These are phyloP conservation scores for Cephus runcator DNA, from an alignment of 2,888 invertebrate species.

Conservation along the genomic window DNA sequence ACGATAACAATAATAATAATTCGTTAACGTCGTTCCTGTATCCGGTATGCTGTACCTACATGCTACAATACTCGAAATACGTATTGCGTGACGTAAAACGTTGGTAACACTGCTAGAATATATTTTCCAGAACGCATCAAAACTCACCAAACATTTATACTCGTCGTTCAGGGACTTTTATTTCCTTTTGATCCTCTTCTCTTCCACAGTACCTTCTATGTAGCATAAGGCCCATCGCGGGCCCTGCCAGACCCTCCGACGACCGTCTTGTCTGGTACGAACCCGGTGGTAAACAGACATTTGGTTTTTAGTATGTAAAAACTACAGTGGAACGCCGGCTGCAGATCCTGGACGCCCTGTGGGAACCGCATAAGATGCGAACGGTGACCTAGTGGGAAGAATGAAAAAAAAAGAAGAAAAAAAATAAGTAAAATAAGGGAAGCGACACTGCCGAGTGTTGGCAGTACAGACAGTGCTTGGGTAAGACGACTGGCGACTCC, in stretches of 20 bases:
- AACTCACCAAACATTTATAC: not conserved
- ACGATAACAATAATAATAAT: not conserved
- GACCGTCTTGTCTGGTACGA: not conserved
- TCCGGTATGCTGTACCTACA: not conserved
- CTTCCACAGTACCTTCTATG: not conserved
- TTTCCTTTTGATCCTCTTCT: not conserved
- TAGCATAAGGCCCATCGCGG: not conserved
- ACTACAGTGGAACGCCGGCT: conserved; percentile 19
- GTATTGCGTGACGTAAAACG: not conserved
- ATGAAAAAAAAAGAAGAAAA: not conserved
- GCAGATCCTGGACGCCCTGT: conserved; percentile 22
- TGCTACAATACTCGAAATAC: not conserved
- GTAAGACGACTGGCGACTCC: not conserved
- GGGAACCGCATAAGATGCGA: conserved; percentile 16
- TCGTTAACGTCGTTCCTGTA: not conserved
- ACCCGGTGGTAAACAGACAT: conserved; percentile 15
- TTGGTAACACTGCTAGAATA: not conserved
- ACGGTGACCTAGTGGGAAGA: not conserved
- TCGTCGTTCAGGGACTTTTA: not conserved
- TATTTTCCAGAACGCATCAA: not conserved
- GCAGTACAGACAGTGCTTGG: not conserved
- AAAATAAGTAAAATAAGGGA: not conserved
- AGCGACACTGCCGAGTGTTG: not conserved
- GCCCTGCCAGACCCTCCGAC: not conserved
- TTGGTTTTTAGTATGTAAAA: conserved; percentile 19